These are phyloP conservation scores for Megaptera novaeangliae DNA, from an alignment of 2,113 vertebrate genomes.

Conservation along the genomic window DNA sequence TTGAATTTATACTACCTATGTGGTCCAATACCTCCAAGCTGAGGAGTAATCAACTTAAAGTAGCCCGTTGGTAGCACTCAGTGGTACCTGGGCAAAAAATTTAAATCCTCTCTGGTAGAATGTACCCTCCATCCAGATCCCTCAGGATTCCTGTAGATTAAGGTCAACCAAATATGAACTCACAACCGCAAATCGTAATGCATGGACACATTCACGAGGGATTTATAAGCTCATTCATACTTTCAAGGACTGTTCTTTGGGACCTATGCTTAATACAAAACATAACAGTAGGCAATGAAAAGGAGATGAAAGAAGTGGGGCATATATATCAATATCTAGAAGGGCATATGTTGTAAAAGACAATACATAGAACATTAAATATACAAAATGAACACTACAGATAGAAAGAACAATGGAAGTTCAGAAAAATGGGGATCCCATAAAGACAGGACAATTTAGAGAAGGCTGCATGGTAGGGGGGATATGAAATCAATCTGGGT, in stretches of 20 bases:
- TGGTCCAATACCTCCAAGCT: neutral
- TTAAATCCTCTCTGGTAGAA: neutral
- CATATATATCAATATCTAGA: neutral
- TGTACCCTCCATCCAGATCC: neutral
- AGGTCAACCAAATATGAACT: neutral
- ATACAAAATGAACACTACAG: neutral
- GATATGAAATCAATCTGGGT: neutral
- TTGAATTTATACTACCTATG: neutral
- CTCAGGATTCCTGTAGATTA: neutral
- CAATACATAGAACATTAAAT: neutral
- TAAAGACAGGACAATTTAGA: neutral
- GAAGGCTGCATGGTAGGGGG: neutral
- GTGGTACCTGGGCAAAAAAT: neutral
- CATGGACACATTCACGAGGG: neutral
- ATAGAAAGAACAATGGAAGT: neutral
- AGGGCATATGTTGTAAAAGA: neutral
- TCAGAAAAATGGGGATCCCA: neutral
- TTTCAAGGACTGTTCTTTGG: neutral
- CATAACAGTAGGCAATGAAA: neutral
- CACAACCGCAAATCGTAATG: neutral
- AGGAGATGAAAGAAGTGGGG: neutral
- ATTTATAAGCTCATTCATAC: neutral
- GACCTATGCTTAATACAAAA: neutral
- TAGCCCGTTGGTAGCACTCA: neutral
- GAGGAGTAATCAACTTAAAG: neutral